phyloP scores from a whole-genome alignment of 2,888 invertebrate species.

The Pecten maximus region DNA sequence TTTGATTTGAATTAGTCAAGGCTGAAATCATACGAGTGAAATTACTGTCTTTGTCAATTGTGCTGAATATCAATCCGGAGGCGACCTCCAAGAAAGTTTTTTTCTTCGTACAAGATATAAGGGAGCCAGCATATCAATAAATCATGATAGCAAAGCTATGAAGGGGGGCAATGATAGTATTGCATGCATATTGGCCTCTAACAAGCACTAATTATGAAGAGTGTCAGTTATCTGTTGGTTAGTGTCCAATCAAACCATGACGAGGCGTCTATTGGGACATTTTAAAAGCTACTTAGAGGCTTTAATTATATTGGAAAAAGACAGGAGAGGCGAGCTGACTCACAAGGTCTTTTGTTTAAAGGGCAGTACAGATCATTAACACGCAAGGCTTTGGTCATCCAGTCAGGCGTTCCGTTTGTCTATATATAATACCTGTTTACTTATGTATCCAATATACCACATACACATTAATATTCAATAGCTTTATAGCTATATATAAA shows the following conservation, averaged over 20 bases:
- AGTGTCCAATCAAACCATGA: neutral
- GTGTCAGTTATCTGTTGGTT: neutral
- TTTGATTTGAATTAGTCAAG: neutral
- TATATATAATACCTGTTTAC: conserved; percentile 12
- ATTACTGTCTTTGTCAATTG: neutral
- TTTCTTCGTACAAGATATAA: neutral
- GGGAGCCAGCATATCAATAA: neutral
- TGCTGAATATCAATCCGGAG: neutral
- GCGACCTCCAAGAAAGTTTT: neutral
- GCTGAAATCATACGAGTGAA: neutral
- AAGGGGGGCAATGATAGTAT: neutral
- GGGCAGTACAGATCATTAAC: neutral
- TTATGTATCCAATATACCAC: neutral
- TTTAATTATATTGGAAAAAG: neutral
- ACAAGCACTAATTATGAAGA: neutral
- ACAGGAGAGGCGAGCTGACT: neutral
- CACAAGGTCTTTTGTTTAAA: neutral
- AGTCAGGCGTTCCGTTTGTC: neutral
- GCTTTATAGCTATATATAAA: neutral
- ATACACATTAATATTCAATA: neutral
- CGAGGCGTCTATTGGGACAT: neutral
- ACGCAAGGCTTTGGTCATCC: neutral
- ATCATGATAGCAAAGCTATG: neutral
- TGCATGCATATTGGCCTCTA: neutral
- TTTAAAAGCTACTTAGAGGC: neutral